These are phyloP conservation scores for Crypturellus undulatus DNA, from an alignment of 2,113 vertebrate species.

Conservation along the genomic window DNA sequence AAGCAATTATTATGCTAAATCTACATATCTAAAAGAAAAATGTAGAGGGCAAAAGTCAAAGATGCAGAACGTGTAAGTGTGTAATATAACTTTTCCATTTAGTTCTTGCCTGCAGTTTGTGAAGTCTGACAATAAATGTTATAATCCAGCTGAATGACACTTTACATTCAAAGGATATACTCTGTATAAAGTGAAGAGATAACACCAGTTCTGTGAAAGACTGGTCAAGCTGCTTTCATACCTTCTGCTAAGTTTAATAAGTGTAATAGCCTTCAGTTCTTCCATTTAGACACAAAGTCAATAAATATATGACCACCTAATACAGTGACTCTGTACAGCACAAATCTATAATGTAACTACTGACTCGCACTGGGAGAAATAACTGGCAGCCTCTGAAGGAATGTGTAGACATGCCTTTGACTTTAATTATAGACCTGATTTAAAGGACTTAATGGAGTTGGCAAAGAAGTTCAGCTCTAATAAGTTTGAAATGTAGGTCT, in stretches of 20 bases:
- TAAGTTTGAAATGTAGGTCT: slow-evolving; percentile 2
- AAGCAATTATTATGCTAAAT: not conserved
- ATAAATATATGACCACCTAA: slow-evolving; percentile 49
- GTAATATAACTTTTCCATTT: not conserved
- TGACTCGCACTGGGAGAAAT: not conserved
- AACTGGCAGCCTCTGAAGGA: not conserved
- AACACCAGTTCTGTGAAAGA: not conserved
- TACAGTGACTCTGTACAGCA: slow-evolving; percentile 42
- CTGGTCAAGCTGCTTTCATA: slow-evolving; percentile 6
- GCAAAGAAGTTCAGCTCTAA: slow-evolving; percentile 21
- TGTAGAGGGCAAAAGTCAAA: not conserved
- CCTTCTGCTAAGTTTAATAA: slow-evolving; percentile 45
- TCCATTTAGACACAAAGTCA: slow-evolving; percentile 59
- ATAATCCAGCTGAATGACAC: not conserved
- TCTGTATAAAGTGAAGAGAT: not conserved
- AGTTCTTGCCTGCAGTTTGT: not conserved
- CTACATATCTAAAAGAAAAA: not conserved
- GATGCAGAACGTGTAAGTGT: not conserved
- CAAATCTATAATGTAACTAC: slow-evolving; percentile 21
- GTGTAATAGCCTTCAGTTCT: slow-evolving; percentile 15
- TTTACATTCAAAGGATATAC: not conserved
- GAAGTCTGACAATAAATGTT: slow-evolving; percentile 10
- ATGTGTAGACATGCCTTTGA: not conserved
- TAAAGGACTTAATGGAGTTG: slow-evolving; percentile 33
- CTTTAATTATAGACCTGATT: slow-evolving; percentile 43